These are phyloP conservation scores for Acrocephalus kingi DNA, from an alignment of 2,113 vertebrate genomes.

Conservation along the genomic window DNA sequence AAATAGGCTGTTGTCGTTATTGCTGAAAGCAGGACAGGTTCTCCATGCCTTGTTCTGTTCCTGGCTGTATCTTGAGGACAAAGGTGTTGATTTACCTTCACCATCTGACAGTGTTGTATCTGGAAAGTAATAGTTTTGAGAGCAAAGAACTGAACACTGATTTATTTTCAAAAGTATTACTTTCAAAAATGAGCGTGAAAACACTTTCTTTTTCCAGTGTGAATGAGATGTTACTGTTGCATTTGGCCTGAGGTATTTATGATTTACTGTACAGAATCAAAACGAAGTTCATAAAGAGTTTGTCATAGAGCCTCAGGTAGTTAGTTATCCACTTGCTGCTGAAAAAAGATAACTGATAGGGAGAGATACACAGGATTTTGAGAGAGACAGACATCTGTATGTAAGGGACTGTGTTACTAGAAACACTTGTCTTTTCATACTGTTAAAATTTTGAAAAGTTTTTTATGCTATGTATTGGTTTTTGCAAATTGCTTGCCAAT, in stretches of 20 bases:
- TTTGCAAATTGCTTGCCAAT: conserved; percentile 81
- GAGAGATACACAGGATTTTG: background rate
- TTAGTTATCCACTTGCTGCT: background rate
- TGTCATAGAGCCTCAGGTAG: background rate
- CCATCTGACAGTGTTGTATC: background rate
- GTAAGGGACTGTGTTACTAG: conserved; percentile 4
- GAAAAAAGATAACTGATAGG: background rate
- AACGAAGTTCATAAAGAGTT: conserved; percentile 18
- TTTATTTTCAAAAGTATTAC: background rate
- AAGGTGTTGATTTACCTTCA: background rate
- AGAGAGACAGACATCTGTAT: background rate
- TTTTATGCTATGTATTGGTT: conserved; percentile 73
- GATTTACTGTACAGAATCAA: conserved; percentile 9
- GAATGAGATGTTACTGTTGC: background rate
- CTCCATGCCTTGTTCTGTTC: background rate
- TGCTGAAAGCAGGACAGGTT: background rate
- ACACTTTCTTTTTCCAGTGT: background rate
- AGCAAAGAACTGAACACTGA: background rate
- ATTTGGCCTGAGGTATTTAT: conserved; percentile 8
- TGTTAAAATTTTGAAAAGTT: conserved; percentile 57
- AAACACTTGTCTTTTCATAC: conserved; percentile 38
- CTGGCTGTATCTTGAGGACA: background rate
- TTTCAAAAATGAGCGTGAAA: conserved; percentile 49
- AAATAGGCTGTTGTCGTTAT: background rate
- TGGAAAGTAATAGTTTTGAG: conserved; percentile 5